Base-by-base conservation (phyloP, 2,113 vertebrate genomes). In the Alligator sinensis region DNA sequence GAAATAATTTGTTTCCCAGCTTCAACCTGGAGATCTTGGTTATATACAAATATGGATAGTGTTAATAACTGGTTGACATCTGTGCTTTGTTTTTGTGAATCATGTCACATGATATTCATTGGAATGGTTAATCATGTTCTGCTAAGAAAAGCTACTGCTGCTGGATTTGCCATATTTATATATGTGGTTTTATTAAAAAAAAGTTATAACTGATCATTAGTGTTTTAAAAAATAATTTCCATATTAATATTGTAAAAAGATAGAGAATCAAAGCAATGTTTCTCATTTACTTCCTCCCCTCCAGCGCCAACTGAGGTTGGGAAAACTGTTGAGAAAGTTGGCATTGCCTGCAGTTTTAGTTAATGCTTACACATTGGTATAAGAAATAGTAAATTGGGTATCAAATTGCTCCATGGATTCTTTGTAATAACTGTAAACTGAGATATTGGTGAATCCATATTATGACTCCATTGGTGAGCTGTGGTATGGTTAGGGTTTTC, bases 401-500 rank as follows among this genome's bases (percentile, higher is more conserved):
- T 95, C 92, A 92, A 92, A 58, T 98, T 98, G 94, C 93, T 97
- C 90, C 93, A 90, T 94, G 90, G 90, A 94, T 97, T 96, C 90
- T 98, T 97, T 97, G 95, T 98, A 97, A 95, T 97, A 96, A 93
- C 91, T 95, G 95, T 97, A 94, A 95, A 94, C 94, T 96, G 93
- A 97, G 76, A 61, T 97, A 93, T 90, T 74, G 63, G 96, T 96
- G 94, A 97, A 89, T 97, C 97, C 97, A 97, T 97, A 97, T 98
- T 97, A 97, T 96, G 95, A 98, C 97, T 98, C 97, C 95, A 91
- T 96, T 96, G 95, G 97, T 98, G 98, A 98, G 97, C 97, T 98
- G 97, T 98, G 97, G 96, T 97, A 96, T 97, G 97, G 97, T 97
- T 96, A 98, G 96, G 97, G 74, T 97, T 98, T 98, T 98, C 98